These are phyloP conservation scores for Cataglyphis altisquamis DNA, from an alignment of 2,888 invertebrate genomes.

Conservation along the genomic window DNA sequence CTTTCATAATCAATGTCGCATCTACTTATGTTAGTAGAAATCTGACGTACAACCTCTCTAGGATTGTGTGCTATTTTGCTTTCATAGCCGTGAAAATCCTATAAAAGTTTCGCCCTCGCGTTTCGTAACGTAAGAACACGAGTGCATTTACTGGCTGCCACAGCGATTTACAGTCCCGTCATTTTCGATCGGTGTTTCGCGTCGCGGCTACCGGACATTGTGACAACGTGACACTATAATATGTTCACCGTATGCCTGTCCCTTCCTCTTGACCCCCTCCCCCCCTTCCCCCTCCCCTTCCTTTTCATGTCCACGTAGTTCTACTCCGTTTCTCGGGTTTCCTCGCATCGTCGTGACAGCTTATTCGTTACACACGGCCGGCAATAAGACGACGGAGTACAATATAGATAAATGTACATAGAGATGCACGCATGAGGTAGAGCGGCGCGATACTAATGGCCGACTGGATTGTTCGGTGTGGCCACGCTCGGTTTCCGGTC, in stretches of 20 bases:
- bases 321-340: conserved; percentile 17
- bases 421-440: conserved; percentile 44
- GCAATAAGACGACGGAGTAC: conserved; percentile 68
- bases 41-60: neutral
- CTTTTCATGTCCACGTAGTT: neutral
- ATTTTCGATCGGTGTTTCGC: conserved; percentile 35
- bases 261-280: conserved; percentile 39
- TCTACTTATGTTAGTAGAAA: neutral
- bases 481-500: conserved; percentile 68
- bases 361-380: conserved; percentile 73
- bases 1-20: neutral
- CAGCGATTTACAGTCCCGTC: conserved; percentile 51
- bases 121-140: conserved; percentile 4
- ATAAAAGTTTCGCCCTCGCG: neutral
- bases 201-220: conserved; percentile 44
- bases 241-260: conserved; percentile 62
- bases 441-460: conserved; percentile 53
- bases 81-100: conserved; percentile 22
- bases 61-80: neutral
- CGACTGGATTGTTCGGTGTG: conserved; percentile 56
- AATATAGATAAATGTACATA: conserved; percentile 37
- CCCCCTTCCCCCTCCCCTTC: conserved; percentile 47
- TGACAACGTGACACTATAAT: conserved; percentile 73
- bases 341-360: conserved; percentile 20
- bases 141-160: conserved; percentile 15